Evolutionary conservation across 2,797 vertebrate species (phyloP).

Genomic region (Erpetoichthys calabaricus): DNA sequence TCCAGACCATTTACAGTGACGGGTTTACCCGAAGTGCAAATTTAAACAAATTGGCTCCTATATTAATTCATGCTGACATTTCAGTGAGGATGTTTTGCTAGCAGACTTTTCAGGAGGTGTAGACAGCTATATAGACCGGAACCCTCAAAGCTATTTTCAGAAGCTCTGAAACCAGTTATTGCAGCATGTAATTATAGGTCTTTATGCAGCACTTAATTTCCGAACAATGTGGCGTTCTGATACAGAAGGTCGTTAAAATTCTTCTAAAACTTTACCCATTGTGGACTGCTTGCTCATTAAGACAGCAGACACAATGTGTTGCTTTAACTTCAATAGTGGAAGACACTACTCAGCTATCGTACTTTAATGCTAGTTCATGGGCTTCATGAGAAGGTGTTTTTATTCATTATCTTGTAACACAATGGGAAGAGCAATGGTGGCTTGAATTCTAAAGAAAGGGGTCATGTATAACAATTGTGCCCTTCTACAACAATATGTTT

Average conservation of each 20-base stretch:
- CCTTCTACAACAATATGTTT: too few species aligned
- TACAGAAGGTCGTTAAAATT: conserved; percentile 50
- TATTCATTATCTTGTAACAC: too few species aligned
- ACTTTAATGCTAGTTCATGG: too few species aligned
- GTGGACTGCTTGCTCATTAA: conserved; percentile 18
- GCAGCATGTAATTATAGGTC: conserved; percentile 61
- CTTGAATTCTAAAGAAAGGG: too few species aligned
- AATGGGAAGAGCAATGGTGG: too few species aligned
- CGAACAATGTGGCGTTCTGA: conserved; percentile 64
- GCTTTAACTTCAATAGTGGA: conserved; percentile 7
- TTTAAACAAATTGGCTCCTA: not conserved
- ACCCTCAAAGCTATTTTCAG: conserved; percentile 55
- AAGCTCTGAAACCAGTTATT: conserved; percentile 50
- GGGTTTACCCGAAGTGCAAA: not conserved
- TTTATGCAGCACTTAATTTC: conserved; percentile 58
- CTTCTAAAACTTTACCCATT: conserved; percentile 26
- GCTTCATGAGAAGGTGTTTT: too few species aligned
- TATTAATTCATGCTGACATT: not conserved
- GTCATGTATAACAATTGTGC: too few species aligned
- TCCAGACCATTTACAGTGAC: not conserved
- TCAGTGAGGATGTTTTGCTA: not conserved
- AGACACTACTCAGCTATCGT: too few species aligned
- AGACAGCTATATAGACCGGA: conserved; percentile 41
- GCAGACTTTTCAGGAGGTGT: not conserved
- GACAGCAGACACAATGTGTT: conserved; percentile 16